Conservation (phyloP, 2,113 vertebrate genomes). For the Osmerus mordax region DNA sequence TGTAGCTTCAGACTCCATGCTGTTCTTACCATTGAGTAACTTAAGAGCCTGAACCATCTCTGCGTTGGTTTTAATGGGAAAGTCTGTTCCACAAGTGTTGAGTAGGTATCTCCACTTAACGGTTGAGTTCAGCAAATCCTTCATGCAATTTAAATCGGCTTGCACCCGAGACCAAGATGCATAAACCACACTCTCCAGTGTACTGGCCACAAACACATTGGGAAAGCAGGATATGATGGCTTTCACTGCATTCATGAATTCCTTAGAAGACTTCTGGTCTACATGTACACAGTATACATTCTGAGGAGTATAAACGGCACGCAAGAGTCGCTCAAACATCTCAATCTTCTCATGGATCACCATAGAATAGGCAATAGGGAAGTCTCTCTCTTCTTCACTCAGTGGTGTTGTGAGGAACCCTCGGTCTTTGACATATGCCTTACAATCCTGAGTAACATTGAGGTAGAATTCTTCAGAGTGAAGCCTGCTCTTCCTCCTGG, state of each 20-base stretch:
- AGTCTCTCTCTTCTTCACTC: conserved; percentile 78
- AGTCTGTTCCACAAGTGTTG: conserved; percentile 89
- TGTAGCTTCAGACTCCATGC: conserved; percentile 79
- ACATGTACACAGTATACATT: conserved; percentile 89
- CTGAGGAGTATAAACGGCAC: conserved; percentile 83
- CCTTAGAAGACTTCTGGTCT: conserved; percentile 74
- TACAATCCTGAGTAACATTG: conserved; percentile 76
- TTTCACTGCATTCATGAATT: conserved; percentile 72
- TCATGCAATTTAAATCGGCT: conserved; percentile 92
- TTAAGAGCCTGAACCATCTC: conserved; percentile 80
- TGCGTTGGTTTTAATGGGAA: conserved; percentile 89
- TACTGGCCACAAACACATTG: conserved; percentile 87
- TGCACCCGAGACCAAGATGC: conserved; percentile 90
- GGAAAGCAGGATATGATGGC: conserved; percentile 80
- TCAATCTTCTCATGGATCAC: conserved; percentile 89
- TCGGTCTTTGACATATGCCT: conserved; percentile 60
- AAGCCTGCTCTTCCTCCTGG: conserved; percentile 10
- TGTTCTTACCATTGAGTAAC: conserved; percentile 79
- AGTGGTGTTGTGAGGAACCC: conserved; percentile 73
- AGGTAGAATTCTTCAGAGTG: conserved; percentile 68
- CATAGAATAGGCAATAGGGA: conserved; percentile 87
- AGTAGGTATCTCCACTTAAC: conserved; percentile 85
- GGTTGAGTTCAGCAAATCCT: conserved; percentile 73
- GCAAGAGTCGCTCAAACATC: conserved; percentile 87
- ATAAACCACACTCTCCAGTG: conserved; percentile 77